Evolutionary conservation across 2,888 invertebrate genomes (phyloP).

Genomic region (Ptychoptera albimana): DNA sequence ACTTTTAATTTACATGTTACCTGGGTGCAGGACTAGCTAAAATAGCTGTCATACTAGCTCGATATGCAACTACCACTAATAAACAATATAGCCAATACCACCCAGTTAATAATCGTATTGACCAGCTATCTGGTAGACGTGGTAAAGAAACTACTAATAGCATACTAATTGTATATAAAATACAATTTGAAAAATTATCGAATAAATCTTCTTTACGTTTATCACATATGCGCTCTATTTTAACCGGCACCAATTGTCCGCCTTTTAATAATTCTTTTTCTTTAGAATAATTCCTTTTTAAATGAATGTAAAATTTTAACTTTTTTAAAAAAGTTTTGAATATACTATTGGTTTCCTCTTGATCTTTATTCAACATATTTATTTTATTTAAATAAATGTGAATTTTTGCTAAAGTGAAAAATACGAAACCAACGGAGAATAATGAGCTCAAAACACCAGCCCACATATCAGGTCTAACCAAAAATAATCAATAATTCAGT

Average conservation of each 20-base stretch:
- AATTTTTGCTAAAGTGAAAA: slow-evolving; percentile 43
- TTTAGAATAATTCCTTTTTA: background rate
- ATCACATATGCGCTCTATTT: background rate
- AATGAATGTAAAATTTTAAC: background rate
- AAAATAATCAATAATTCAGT: slow-evolving; percentile 3
- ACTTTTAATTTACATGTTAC: slow-evolving; percentile 22
- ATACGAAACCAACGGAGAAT: slow-evolving; percentile 45
- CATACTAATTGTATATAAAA: slow-evolving; percentile 70
- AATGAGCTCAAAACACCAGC: slow-evolving; percentile 50
- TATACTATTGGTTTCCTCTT: background rate
- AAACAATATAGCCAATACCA: slow-evolving; percentile 82
- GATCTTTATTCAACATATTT: background rate
- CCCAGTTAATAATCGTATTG: slow-evolving; percentile 62
- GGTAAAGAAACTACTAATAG: slow-evolving; percentile 62
- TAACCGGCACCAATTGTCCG: background rate
- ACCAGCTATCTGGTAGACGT: slow-evolving; percentile 61
- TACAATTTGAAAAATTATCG: slow-evolving; percentile 52
- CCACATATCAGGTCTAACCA: slow-evolving; percentile 55
- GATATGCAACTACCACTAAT: slow-evolving; percentile 59
- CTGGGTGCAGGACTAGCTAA: slow-evolving; percentile 60
- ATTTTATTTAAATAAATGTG: slow-evolving; percentile 12
- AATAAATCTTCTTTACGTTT: slow-evolving; percentile 44
- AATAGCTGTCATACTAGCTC: slow-evolving; percentile 74
- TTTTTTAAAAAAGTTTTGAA: background rate
- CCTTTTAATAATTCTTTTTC: background rate